A percentile compares a stretch with the other conserved stretches of the same genome.
Evolutionary conservation across 2,888 invertebrate genomes (phyloP).

Genomic region (Eupithecia insigniata): DNA sequence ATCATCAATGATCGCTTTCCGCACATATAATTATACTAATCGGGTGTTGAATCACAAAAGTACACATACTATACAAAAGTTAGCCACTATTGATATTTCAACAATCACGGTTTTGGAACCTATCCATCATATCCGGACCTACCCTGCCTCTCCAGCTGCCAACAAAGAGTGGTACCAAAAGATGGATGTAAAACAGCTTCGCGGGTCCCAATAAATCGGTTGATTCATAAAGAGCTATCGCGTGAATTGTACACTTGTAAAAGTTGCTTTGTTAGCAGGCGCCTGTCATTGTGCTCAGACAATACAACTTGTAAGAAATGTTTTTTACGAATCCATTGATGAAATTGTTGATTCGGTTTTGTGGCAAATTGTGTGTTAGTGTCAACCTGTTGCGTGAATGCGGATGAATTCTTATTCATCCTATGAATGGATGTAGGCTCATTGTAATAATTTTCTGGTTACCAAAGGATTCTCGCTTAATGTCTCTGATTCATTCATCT

Average conservation of each 20-base stretch:
- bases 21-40: constrained; percentile 77
- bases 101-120: constrained; percentile 80
- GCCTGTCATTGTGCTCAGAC: constrained; percentile 81
- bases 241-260: constrained; percentile 83
- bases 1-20: constrained; percentile 52
- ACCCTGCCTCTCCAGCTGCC: constrained; percentile 49
- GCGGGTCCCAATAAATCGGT: constrained; percentile 71
- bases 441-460: constrained; percentile 42
- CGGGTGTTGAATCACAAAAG: constrained; percentile 71
- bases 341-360: constrained; percentile 75
- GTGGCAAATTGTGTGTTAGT: constrained; percentile 70
- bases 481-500: constrained; percentile 28
- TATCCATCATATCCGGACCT: constrained; percentile 67
- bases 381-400: constrained; percentile 73
- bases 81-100: constrained; percentile 80
- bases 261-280: constrained; percentile 78
- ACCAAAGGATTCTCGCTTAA: constrained; percentile 27
- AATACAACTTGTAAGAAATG: constrained; percentile 83
- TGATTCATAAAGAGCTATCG: constrained; percentile 80
- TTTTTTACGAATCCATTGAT: constrained; percentile 83
- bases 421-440: constrained; percentile 56
- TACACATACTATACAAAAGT: constrained; percentile 75
- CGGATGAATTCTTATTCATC: constrained; percentile 51
- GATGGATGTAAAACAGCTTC: constrained; percentile 56
- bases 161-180: constrained; percentile 50